Evolutionary conservation across 2,113 vertebrate species (phyloP).

Genomic region (Gasterosteus aculeatus): DNA sequence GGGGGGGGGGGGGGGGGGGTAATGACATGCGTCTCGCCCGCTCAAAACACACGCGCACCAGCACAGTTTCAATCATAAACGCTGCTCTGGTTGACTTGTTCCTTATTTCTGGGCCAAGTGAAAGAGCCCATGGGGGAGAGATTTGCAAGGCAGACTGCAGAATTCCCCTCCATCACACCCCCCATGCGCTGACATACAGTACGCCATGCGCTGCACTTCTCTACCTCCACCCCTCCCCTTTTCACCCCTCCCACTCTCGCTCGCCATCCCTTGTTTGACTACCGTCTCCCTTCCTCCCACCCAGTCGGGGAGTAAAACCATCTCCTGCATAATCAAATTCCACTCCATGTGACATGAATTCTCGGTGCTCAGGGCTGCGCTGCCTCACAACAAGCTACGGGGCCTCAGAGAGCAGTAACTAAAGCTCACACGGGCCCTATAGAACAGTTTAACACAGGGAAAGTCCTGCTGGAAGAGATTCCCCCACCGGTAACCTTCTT

Average conservation of each 20-base stretch:
- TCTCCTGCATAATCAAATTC: constrained; percentile 76
- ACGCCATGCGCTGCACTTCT: constrained; percentile 38
- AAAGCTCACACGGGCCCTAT: constrained; percentile 39
- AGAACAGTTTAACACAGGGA: constrained; percentile 37
- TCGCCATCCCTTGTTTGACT: constrained; percentile 56
- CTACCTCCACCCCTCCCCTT: constrained; percentile 29
- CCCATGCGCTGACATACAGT: constrained; percentile 32
- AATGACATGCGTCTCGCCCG: constrained; percentile 61
- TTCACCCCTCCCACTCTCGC: constrained; percentile 20
- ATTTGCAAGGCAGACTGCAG: constrained; percentile 58
- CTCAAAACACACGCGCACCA: constrained; percentile 18
- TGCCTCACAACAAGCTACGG: constrained; percentile 48
- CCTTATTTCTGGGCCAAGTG: constrained; percentile 62
- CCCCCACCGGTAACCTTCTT: constrained; percentile 5
- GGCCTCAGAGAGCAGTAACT: constrained; percentile 56
- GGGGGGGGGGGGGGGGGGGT: constrained; percentile 43
- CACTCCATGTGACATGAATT: constrained; percentile 72
- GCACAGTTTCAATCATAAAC: constrained; percentile 52
- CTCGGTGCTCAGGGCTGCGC: constrained; percentile 59
- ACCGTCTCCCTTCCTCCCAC: constrained; percentile 65
- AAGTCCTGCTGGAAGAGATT: constrained; percentile 36
- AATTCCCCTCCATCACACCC: constrained; percentile 20
- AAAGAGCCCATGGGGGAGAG: constrained; percentile 61
- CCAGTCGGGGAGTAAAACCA: constrained; percentile 66
- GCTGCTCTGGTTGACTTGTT: constrained; percentile 56